Evolutionary conservation across 2,113 vertebrate genomes (phyloP).

Genomic region (Aspiorhynchus laticeps): DNA sequence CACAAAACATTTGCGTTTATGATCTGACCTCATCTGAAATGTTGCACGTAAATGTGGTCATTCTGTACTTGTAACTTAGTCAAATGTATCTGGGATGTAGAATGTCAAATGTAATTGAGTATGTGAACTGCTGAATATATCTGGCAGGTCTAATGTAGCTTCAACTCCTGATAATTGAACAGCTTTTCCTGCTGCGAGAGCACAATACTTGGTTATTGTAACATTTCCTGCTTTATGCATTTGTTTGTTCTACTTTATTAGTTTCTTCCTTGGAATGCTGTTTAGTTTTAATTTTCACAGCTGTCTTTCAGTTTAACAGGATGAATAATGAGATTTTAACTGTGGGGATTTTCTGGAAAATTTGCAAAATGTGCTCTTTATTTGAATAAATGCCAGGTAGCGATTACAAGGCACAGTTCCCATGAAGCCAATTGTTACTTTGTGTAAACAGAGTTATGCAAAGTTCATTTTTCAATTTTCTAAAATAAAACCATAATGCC

Average conservation of each 20-base stretch:
- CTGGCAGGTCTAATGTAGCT: conserved; percentile 1
- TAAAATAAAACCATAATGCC: background rate
- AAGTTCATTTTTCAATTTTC: background rate
- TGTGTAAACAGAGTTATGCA: background rate
- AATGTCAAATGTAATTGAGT: background rate
- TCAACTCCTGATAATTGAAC: conserved; percentile 14
- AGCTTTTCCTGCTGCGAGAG: conserved; percentile 4
- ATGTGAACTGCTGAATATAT: background rate
- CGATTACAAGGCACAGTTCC: background rate
- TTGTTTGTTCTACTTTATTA: conserved; percentile 15
- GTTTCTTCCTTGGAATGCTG: conserved; percentile 7
- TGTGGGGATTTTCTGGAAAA: background rate
- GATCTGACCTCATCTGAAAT: conserved; percentile 7
- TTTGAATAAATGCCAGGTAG: background rate
- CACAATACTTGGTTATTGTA: conserved; percentile 2
- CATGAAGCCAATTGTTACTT: background rate
- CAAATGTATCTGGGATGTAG: background rate
- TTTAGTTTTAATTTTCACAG: conserved; percentile 29
- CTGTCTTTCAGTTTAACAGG: background rate
- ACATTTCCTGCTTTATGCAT: conserved; percentile 2
- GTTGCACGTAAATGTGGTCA: background rate
- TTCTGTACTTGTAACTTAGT: background rate
- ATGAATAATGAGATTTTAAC: conserved; percentile 4
- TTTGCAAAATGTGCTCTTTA: background rate
- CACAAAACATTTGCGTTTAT: background rate